phyloP scores from a whole-genome alignment of 2,888 invertebrate genomes.

The Oscheius sp. region DNA sequence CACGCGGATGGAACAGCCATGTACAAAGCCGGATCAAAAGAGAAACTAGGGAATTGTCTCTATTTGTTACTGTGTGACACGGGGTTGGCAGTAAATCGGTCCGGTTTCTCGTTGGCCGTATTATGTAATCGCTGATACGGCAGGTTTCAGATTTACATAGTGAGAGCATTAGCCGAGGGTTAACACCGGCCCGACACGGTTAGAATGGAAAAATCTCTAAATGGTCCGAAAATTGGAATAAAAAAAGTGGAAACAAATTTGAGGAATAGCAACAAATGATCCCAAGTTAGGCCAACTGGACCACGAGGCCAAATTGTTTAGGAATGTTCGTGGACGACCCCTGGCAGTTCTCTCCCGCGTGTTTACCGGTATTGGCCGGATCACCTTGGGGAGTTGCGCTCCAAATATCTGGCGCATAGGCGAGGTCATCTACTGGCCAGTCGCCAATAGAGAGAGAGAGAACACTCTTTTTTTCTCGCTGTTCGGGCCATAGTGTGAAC shows the following conservation, averaged over 20 bases:
- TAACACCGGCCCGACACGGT: conserved; percentile 35
- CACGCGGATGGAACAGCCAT: too few relatives aligned
- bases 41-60: conserved; percentile 22
- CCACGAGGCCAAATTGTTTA: conserved; percentile 4
- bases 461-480: too few relatives aligned
- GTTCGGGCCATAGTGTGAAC: neutral
- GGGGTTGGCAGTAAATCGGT: conserved; percentile 38
- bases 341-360: conserved; percentile 3
- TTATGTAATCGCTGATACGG: conserved; percentile 37
- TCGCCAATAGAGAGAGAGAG: conserved; percentile 14
- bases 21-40: conserved; percentile 20
- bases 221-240: neutral
- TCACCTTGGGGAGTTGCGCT: conserved; percentile 30
- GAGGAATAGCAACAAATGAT: conserved; percentile 9
- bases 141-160: conserved; percentile 34
- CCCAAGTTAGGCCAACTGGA: neutral
- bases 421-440: conserved; percentile 35
- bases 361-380: conserved; percentile 38
- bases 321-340: conserved; percentile 6
- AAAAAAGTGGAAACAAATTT: conserved; percentile 7
- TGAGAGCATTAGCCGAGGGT: conserved; percentile 31
- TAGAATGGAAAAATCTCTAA: conserved; percentile 7
- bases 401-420: conserved; percentile 33
- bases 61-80: conserved; percentile 37
- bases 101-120: conserved; percentile 32